Percentiles rank a stretch among this genome's conserved stretches.
Evolutionary conservation across 2,888 invertebrate species (phyloP).

Genomic region (Amiota minor): DNA sequence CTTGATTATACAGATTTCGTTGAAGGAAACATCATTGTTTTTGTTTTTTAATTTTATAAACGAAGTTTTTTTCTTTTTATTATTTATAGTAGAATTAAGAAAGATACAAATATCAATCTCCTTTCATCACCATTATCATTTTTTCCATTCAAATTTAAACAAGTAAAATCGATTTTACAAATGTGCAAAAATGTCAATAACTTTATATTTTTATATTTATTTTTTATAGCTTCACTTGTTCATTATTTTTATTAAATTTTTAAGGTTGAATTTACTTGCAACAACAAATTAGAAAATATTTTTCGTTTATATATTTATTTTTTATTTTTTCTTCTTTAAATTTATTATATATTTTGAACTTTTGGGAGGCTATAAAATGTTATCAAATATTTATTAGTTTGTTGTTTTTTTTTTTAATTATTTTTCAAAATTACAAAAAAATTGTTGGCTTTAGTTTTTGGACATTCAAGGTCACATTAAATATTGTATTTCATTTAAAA

Average conservation of each 20-base stretch:
- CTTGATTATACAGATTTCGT: not conserved
- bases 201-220: not conserved
- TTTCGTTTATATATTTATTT: too few species aligned
- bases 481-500: too few species aligned
- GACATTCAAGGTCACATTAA: too few species aligned
- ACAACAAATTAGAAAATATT: slow-evolving; percentile 46
- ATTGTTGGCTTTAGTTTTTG: too few species aligned
- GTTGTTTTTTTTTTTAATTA: too few species aligned
- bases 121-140: not conserved
- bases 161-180: slow-evolving; percentile 16
- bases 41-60: slow-evolving; percentile 5
- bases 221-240: slow-evolving; percentile 18
- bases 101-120: too few species aligned
- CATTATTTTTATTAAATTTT: slow-evolving; percentile 32
- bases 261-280: slow-evolving; percentile 44
- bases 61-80: not conserved
- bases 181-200: slow-evolving; percentile 12
- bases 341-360: too few species aligned
- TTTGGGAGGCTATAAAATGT: too few species aligned
- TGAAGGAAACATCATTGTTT: not conserved
- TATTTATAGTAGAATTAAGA: too few species aligned
- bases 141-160: not conserved
- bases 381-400: too few species aligned
- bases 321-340: too few species aligned
- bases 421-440: too few species aligned